Base-by-base conservation (phyloP, 2,888 invertebrate species). In the Drosophila pseudotakahashii region DNA sequence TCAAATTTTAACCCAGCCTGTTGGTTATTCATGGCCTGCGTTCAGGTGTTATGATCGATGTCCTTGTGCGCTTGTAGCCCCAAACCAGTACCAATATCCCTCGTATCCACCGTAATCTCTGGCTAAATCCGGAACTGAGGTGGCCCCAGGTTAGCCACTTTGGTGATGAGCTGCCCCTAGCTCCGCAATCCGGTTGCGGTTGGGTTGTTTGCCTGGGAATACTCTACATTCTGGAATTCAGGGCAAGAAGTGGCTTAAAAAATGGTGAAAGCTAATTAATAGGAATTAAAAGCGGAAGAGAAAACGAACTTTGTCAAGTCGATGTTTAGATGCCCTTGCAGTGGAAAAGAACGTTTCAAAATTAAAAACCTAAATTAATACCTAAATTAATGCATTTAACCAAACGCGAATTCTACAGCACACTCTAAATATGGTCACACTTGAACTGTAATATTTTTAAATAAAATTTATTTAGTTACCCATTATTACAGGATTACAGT, bases 91-190 rank as follows among this genome's bases (percentile, higher is more conserved):
- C 26, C 26, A 26, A 26, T 19, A 19, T 6, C 42, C 11, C 13
- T 13, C n/a, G 23, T 23, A 44, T 44, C 23, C 23, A 9, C n/a
- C 30, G 14, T 10, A 72, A 62, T 59, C 68, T 45, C 50, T 51
- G 50, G 44, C 62, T 50, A 47, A 32, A 52, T 61, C 54, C 61
- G 71, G 51, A 57, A 48, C 62, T 61, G 68, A 78, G 75, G 77
- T 77, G 73, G 69, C 73, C 69, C 58, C 68, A 1, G 26, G 67
- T 67, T 73, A 83, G 68, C 77, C 81, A 77, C 81, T 78, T 83
- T 68, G 47, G 60, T 80, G 79, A 81, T 83, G 78, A 81, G 78
- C 78, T 76, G 81, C 71, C 78, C 82, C 64, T 62, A 50, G 63
- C 63, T 42, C 42, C 19, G 2, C 44, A 48, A 44, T 47, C 7